phyloP scores from a whole-genome alignment of 2,113 vertebrate species.

The Cichladusa arquata region DNA sequence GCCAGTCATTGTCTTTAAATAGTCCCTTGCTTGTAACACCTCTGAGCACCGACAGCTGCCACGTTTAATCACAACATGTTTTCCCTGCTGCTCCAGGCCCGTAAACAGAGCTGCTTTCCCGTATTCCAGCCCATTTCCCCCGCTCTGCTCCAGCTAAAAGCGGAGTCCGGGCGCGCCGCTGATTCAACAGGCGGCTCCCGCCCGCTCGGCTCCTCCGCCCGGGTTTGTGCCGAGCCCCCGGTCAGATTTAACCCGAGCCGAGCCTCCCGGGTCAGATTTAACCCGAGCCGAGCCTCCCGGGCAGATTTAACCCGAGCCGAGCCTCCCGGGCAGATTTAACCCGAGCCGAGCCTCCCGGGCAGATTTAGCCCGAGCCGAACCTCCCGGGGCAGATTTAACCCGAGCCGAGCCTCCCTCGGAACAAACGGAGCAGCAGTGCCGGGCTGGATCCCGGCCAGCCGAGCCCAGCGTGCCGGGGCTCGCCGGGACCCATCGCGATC shows the following conservation, averaged over 20 bases:
- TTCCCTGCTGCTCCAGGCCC: background rate
- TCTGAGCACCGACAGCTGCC: conserved; percentile 34
- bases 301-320: conserved; percentile 38
- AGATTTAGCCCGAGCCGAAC: conserved; percentile 32
- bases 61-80: background rate
- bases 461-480: conserved; percentile 9
- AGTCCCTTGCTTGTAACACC: conserved; percentile 39
- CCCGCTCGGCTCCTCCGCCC: background rate
- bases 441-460: background rate
- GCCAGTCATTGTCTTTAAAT: conserved; percentile 57
- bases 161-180: background rate
- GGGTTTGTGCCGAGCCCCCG: background rate
- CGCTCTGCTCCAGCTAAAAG: background rate
- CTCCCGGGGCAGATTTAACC: conserved; percentile 39
- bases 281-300: conserved; percentile 4
- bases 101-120: background rate
- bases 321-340: conserved; percentile 32
- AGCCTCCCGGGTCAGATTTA: conserved; percentile 17
- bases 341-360: background rate
- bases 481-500: background rate
- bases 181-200: background rate
- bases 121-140: background rate
- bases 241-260: conserved; percentile 44
- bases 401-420: background rate
- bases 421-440: background rate